Base-by-base conservation (phyloP, 1,140 invertebrate genomes). In the Drosophila truncata region DNA sequence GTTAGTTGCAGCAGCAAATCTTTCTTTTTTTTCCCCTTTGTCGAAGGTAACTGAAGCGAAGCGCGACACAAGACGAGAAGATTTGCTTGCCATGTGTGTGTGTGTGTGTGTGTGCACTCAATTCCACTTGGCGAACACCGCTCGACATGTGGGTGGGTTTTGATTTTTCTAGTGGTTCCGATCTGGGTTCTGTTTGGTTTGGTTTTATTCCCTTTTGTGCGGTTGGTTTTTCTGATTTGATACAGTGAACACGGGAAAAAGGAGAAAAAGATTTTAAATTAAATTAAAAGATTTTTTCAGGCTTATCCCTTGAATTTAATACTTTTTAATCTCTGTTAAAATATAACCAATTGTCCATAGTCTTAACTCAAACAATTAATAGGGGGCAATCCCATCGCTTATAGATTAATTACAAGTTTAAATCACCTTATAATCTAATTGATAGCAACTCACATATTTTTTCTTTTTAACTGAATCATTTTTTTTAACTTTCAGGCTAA, bases 41-140 rank as follows among this genome's bases (percentile, higher is more conserved):
- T 86, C 63, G 76, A 88, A 80, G 80, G 83, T 73, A 86, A 88
- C 84, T 86, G 84, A 88, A 88, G 82, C 82, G 82, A 86, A 86
- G 76, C 83, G 83, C 80, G 75, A 83, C 76, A 52, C 64, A 70
- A 73, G 61, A 58, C 61, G 31, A n/a, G 66, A 44, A 69, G 47
- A 60, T 42, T 42, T 59, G 39, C 39, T 27, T 46, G 47, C 39
- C 37, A 54, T 55, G 46, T 69, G 29, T 29, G 46, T 65, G 72
- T 69, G 29, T 29, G 46, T 65, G 72, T 27, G 29, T 69, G 29
- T 29, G 47, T 66, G 73, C 70, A 69, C 60, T 67, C 63, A 61
- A 75, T 76, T 76, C 58, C 67, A 71, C 75, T 60, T 82, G 60
- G 64, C 37, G 63, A 54, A 41, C 50, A 35, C 54, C 54, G 55